These are phyloP conservation scores for Polyodon spathula DNA, from an alignment of 2,113 vertebrate genomes.

Conservation along the genomic window DNA sequence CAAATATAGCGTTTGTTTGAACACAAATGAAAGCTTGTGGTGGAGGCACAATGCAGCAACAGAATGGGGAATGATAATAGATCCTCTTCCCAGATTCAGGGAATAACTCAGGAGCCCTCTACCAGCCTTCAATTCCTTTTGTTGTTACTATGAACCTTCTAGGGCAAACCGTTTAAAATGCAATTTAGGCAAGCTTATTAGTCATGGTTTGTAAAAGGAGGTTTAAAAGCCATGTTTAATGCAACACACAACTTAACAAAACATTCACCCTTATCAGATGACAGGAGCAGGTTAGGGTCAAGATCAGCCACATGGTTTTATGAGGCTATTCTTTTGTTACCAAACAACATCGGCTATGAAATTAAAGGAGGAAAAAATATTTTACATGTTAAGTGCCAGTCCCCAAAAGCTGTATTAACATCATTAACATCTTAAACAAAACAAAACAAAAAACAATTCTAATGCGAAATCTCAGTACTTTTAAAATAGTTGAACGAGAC, in stretches of 20 bases:
- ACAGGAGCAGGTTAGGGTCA: conserved; percentile 52
- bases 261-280: conserved; percentile 66
- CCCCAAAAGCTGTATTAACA: background rate
- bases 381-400: background rate
- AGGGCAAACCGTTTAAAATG: conserved; percentile 29
- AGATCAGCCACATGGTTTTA: conserved; percentile 32
- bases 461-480: background rate
- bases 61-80: too few species aligned
- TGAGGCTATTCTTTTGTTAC: conserved; percentile 2
- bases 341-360: background rate
- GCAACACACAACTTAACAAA: conserved; percentile 54
- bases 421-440: background rate
- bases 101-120: conserved; percentile 29
- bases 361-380: background rate
- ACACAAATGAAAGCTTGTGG: too few species aligned
- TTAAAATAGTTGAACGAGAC: too few species aligned
- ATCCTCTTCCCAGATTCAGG: conserved; percentile 29
- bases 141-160: conserved; percentile 38
- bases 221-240: conserved; percentile 15
- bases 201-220: conserved; percentile 48
- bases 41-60: too few species aligned
- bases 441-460: background rate
- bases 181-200: conserved; percentile 50
- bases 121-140: conserved; percentile 30
- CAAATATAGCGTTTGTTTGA: too few species aligned